Evolutionary conservation across 2,797 vertebrate species (phyloP).

Genomic region (Pseudochaenichthys georgianus): DNA sequence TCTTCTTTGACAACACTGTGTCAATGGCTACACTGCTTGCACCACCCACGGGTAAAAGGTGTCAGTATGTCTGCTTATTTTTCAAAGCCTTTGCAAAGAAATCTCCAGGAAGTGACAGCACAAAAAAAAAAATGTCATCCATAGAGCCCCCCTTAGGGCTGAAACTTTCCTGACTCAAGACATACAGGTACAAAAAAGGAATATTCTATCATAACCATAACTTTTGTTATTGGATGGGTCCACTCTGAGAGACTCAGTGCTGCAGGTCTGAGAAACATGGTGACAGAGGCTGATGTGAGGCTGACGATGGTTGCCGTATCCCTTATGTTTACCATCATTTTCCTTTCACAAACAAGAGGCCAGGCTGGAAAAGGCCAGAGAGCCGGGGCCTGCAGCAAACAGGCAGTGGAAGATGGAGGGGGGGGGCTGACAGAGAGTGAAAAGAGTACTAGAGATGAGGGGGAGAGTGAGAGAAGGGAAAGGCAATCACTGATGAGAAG

Average conservation of each 20-base stretch:
- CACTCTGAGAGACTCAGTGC: conserved; percentile 27
- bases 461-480: conserved; percentile 44
- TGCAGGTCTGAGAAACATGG: conserved; percentile 58
- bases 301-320: conserved; percentile 76
- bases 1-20: conserved; percentile 53
- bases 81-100: conserved; percentile 28
- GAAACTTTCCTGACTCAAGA: conserved; percentile 40
- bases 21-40: conserved; percentile 38
- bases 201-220: conserved; percentile 9
- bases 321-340: conserved; percentile 84
- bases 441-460: conserved; percentile 32
- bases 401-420: conserved; percentile 28
- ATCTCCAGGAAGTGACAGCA: conserved; percentile 59
- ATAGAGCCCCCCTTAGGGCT: conserved; percentile 23
- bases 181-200: conserved; percentile 14
- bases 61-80: conserved; percentile 46
- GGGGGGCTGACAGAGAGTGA: conserved; percentile 14
- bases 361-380: conserved; percentile 76
- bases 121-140: conserved; percentile 33
- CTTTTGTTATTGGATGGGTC: conserved; percentile 24
- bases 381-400: conserved; percentile 65
- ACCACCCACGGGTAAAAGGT: conserved; percentile 61
- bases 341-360: conserved; percentile 68
- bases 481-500: conserved; percentile 41
- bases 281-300: conserved; percentile 64